Percentiles rank a stretch among this genome's conserved stretches.
These are phyloP conservation scores for Thamnaconus septentrionalis DNA, from an alignment of 2,113 vertebrate genomes.

Conservation along the genomic window DNA sequence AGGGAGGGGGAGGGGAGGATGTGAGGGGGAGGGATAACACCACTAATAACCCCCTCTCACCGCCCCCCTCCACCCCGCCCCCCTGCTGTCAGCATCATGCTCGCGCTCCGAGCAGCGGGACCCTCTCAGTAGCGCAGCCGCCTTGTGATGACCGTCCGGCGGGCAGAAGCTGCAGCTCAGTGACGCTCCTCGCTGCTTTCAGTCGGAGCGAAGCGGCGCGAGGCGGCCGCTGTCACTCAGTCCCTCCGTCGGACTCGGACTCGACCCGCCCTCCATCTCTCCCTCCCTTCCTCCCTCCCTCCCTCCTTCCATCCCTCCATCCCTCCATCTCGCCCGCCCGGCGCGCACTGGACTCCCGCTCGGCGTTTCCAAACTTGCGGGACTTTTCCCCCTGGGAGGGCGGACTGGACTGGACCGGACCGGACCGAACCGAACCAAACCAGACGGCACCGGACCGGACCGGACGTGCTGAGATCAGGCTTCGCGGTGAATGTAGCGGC, in stretches of 20 bases:
- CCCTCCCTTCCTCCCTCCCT: too few relatives aligned
- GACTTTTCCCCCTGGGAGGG: too few relatives aligned
- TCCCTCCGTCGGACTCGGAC: too few relatives aligned
- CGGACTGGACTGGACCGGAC: too few relatives aligned
- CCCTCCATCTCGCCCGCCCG: background rate
- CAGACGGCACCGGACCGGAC: conserved; percentile 25
- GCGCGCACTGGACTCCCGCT: background rate
- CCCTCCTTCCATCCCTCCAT: too few relatives aligned
- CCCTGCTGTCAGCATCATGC: conserved; percentile 33
- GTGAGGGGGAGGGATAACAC: conserved; percentile 43
- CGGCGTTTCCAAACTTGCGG: too few relatives aligned
- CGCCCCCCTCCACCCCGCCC: background rate
- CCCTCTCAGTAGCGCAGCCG: conserved; percentile 17
- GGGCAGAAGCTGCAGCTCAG: conserved; percentile 26
- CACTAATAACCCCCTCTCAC: conserved; percentile 44
- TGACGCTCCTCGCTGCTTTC: conserved; percentile 22
- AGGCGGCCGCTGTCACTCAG: background rate
- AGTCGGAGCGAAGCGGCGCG: conserved; percentile 14
- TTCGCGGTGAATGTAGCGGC: conserved; percentile 44
- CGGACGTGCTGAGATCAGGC: conserved; percentile 5
- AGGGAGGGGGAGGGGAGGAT: conserved; percentile 14
- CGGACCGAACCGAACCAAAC: too few relatives aligned
- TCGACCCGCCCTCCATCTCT: too few relatives aligned
- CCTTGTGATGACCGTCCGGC: conserved; percentile 29
- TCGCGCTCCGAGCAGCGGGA: conserved; percentile 30